Evolutionary conservation across 2,113 vertebrate species (phyloP).

Genomic region (Bostrychus sinensis): DNA sequence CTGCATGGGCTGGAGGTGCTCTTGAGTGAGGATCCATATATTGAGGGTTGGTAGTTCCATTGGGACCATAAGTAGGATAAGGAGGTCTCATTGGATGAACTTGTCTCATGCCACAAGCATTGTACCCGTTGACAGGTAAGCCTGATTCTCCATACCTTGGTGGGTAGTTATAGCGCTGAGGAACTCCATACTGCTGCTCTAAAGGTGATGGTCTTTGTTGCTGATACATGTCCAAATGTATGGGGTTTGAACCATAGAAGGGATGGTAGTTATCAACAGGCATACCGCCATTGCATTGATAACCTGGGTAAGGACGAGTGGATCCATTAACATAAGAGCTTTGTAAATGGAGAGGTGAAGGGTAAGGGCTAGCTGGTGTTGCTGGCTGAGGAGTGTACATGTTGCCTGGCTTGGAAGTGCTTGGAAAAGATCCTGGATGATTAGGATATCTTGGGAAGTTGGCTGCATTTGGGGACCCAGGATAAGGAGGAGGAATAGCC

Average conservation of each 20-base stretch:
- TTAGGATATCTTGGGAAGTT: slow-evolving; percentile 82
- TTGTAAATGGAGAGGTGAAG: slow-evolving; percentile 79
- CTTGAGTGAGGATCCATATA: slow-evolving; percentile 82
- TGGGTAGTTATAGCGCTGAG: slow-evolving; percentile 85
- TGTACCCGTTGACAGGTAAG: slow-evolving; percentile 87
- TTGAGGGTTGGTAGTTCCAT: slow-evolving; percentile 78
- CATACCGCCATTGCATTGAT: slow-evolving; percentile 89
- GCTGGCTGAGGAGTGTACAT: slow-evolving; percentile 82
- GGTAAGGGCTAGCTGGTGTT: slow-evolving; percentile 80
- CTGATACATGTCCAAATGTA: slow-evolving; percentile 85
- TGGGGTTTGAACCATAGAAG: slow-evolving; percentile 85
- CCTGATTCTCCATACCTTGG: slow-evolving; percentile 85
- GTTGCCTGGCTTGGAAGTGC: slow-evolving; percentile 79
- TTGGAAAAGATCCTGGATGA: slow-evolving; percentile 79
- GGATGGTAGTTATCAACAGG: slow-evolving; percentile 84
- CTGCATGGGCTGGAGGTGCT: slow-evolving; percentile 72
- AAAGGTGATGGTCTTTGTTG: slow-evolving; percentile 86
- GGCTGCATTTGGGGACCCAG: slow-evolving; percentile 79
- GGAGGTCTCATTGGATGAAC: slow-evolving; percentile 77
- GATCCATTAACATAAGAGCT: slow-evolving; percentile 89
- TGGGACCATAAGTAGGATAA: slow-evolving; percentile 79
- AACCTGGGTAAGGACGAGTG: slow-evolving; percentile 83
- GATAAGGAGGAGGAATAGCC: slow-evolving; percentile 74
- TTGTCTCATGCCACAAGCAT: slow-evolving; percentile 79
- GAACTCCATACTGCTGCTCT: slow-evolving; percentile 85